Conservation (phyloP, 1,140 invertebrate genomes). For the Wasmannia auropunctata region DNA sequence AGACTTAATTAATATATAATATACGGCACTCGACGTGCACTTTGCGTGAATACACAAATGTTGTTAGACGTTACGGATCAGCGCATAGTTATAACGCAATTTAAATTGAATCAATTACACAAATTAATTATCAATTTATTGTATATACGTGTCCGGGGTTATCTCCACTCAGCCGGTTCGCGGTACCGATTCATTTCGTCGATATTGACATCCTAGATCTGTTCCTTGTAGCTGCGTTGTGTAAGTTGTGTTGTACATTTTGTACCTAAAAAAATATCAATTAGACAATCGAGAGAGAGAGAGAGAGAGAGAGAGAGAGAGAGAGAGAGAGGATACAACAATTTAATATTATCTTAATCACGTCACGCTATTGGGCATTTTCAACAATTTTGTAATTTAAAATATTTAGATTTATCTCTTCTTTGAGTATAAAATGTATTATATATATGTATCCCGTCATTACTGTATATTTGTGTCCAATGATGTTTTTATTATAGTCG, state of each 20-base stretch:
- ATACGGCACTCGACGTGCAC: background rate
- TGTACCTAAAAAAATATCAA: slow-evolving; percentile 1
- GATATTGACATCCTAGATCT: background rate
- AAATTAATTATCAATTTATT: background rate
- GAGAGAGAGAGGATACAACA: background rate
- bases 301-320: background rate
- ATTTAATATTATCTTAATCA: background rate
- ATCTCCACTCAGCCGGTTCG: background rate
- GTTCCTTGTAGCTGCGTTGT: background rate
- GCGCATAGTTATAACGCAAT: background rate
- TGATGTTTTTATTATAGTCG: background rate
- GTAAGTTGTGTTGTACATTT: background rate
- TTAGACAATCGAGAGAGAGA: background rate
- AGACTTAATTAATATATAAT: no score
- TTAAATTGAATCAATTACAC: background rate
- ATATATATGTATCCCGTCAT: background rate
- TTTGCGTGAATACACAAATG: background rate
- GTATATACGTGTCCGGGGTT: background rate
- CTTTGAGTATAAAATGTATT: background rate
- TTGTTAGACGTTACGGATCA: slow-evolving; percentile 6
- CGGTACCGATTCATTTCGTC: background rate
- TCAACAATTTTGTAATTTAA: background rate
- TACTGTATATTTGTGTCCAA: background rate
- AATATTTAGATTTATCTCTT: slow-evolving; percentile 4
- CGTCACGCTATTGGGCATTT: background rate